phyloP scores from a whole-genome alignment of 2,888 invertebrate genomes.

The Gandaritis pyraliata region DNA sequence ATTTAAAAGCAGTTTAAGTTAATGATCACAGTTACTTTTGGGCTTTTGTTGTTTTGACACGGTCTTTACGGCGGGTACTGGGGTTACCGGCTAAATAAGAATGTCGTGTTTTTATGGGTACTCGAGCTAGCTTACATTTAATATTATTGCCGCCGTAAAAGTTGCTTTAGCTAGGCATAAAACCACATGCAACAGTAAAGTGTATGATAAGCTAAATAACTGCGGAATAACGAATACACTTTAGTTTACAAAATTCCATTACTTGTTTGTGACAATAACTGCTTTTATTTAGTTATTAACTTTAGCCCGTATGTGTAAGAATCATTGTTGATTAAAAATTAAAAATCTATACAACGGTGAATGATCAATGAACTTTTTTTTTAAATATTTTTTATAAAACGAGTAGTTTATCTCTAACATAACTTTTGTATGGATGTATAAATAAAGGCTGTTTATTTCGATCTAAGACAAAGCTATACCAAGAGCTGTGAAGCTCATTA shows the following conservation, averaged over 20 bases:
- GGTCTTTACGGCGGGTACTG: constrained; percentile 24
- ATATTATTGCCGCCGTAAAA: constrained; percentile 9
- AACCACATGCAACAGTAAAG: neutral
- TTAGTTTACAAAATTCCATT: too few relatives aligned
- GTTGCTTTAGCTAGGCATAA: constrained; percentile 10
- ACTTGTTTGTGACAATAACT: neutral
- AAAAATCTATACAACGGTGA: too few relatives aligned
- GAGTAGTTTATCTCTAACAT: too few relatives aligned
- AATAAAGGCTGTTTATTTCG: too few relatives aligned
- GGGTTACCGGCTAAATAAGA: constrained; percentile 26
- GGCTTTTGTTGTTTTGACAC: constrained; percentile 35
- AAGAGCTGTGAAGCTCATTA: too few relatives aligned
- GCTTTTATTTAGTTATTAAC: too few relatives aligned
- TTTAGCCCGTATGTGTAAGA: too few relatives aligned
- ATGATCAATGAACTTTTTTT: too few relatives aligned
- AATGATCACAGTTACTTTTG: constrained; percentile 35
- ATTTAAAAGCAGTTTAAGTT: constrained; percentile 41
- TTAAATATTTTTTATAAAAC: too few relatives aligned
- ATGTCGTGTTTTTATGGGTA: constrained; percentile 25
- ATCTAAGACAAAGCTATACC: too few relatives aligned
- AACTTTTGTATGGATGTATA: too few relatives aligned
- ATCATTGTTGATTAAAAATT: too few relatives aligned
- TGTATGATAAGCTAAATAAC: neutral
- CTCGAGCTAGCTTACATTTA: constrained; percentile 17
- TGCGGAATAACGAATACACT: neutral